phyloP scores from a whole-genome alignment of 2,888 invertebrate species.

The Camptogramma bilineatum region DNA sequence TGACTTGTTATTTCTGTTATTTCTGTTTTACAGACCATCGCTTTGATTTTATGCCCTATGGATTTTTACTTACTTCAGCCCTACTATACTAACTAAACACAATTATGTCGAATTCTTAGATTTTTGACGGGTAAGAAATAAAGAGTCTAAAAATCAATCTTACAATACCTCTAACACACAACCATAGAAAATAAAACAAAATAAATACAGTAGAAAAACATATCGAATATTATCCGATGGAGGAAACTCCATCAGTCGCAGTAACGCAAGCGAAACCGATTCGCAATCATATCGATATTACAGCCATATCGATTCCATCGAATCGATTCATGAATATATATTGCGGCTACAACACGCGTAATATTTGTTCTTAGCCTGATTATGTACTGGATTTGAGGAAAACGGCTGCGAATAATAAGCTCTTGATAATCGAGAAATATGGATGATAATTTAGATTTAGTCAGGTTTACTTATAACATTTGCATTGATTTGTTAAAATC shows the following conservation, averaged over 20 bases:
- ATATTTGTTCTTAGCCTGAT: slow-evolving; percentile 33
- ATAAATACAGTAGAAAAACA: not conserved
- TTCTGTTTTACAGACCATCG: too few relatives aligned
- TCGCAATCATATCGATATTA: slow-evolving; percentile 69
- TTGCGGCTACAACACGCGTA: slow-evolving; percentile 36
- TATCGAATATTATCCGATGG: slow-evolving; percentile 14
- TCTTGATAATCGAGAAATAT: slow-evolving; percentile 20
- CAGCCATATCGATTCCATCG: slow-evolving; percentile 49
- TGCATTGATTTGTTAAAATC: too few relatives aligned
- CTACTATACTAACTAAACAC: too few relatives aligned
- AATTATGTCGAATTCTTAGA: too few relatives aligned
- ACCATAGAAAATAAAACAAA: not conserved
- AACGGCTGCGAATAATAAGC: slow-evolving; percentile 30
- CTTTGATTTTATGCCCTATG: too few relatives aligned
- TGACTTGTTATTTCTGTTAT: too few relatives aligned
- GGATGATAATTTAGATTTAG: slow-evolving; percentile 4
- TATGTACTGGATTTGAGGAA: slow-evolving; percentile 40
- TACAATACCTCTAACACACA: not conserved
- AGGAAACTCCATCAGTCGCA: slow-evolving; percentile 26
- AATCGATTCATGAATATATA: slow-evolving; percentile 74
- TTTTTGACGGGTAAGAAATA: too few relatives aligned
- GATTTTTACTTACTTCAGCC: too few relatives aligned
- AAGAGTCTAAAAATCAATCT: too few relatives aligned
- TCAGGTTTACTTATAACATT: not conserved
- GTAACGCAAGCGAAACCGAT: slow-evolving; percentile 40